phyloP scores from a whole-genome alignment of 2,113 vertebrate species.

The Montifringilla adamsi region DNA sequence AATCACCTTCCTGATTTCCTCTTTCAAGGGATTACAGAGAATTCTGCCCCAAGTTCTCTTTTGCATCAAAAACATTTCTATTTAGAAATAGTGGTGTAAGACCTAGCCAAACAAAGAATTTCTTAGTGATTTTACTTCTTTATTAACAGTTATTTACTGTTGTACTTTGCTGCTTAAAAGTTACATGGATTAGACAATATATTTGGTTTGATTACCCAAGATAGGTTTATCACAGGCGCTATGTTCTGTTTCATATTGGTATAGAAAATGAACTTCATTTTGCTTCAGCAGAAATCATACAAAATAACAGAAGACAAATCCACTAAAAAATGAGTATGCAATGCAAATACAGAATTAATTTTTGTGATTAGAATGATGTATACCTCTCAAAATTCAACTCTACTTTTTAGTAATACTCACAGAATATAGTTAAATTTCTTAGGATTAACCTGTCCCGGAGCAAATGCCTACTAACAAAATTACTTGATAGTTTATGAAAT shows the following conservation, averaged over 20 bases:
- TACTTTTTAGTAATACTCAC: neutral
- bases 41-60: neutral
- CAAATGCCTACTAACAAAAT: neutral
- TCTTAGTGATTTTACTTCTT: neutral
- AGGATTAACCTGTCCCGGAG: neutral
- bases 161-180: neutral
- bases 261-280: neutral
- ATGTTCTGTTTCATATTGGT: neutral
- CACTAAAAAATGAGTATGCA: neutral
- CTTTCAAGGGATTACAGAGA: neutral
- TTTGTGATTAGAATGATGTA: neutral
- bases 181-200: neutral
- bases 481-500: neutral
- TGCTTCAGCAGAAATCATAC: neutral
- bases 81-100: neutral
- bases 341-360: neutral
- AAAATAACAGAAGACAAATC: neutral
- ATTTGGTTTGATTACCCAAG: neutral
- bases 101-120: neutral
- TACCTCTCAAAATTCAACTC: neutral
- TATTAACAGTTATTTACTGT: neutral
- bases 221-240: neutral
- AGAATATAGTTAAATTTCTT: neutral
- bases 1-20: neutral
- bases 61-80: neutral